Percentiles rank a stretch among this genome's conserved stretches.
phyloP scores from a whole-genome alignment of 2,113 vertebrate species.

The Apeltes quadracus region DNA sequence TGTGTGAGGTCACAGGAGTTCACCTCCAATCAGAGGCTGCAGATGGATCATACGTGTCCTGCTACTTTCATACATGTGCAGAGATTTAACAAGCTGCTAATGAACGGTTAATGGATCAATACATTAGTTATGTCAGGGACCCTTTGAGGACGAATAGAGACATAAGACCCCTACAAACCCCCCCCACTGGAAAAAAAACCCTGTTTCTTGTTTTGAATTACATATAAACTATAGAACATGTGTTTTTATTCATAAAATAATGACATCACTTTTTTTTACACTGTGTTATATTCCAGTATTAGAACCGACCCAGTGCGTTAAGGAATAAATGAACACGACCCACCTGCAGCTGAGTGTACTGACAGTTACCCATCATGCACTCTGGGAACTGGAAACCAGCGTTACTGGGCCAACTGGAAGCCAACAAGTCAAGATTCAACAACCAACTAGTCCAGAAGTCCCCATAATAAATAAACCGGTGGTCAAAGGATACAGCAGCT shows the following conservation, averaged over 20 bases:
- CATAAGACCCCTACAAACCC: too few relatives aligned
- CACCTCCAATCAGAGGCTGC: not conserved
- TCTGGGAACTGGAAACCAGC: constrained; percentile 91
- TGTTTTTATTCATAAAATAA: too few relatives aligned
- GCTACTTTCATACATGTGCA: not conserved
- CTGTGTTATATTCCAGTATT: too few relatives aligned
- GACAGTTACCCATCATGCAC: constrained; percentile 93
- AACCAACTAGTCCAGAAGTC: not conserved
- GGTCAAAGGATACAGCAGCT: constrained; percentile 90
- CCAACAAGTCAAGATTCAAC: constrained; percentile 75
- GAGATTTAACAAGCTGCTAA: not conserved
- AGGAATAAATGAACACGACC: constrained; percentile 30
- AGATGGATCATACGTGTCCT: not conserved
- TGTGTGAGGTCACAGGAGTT: not conserved
- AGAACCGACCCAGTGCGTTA: too few relatives aligned
- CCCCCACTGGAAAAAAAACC: too few relatives aligned
- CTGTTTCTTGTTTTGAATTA: too few relatives aligned
- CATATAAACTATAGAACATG: too few relatives aligned
- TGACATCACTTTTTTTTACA: too few relatives aligned
- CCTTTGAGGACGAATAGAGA: too few relatives aligned
- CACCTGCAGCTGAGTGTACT: constrained; percentile 94
- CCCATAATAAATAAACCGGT: not conserved
- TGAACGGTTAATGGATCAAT: not conserved
- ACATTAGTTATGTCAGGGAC: too few relatives aligned
- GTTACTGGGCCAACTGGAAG: constrained; percentile 91